Base-by-base conservation (phyloP, 2,888 invertebrate genomes). In the Noctua fimbriata region DNA sequence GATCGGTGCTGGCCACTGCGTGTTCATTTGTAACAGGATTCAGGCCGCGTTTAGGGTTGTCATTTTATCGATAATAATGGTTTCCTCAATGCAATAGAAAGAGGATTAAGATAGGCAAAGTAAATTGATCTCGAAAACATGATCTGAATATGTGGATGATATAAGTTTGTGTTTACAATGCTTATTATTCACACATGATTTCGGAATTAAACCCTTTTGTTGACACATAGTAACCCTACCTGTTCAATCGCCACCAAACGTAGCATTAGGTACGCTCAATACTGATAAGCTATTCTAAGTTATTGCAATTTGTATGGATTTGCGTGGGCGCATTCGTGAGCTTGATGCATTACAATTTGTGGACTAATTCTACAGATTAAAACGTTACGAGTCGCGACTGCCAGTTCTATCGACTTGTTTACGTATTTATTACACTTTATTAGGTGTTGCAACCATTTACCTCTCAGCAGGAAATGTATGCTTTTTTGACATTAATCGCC, bases 251-350 rank as follows among this genome's bases (percentile, higher is more conserved):
- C 70, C 55, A 84, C 83, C 81, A 75, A 89, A 85, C 89, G 74
- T 88, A 76, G 79, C 78, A 85, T 89, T 90, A 67, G 16, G n/a
- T n/a, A 89, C 73, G 75, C 58, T 85, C 76, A 69, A 82, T 87
- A 88, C 89, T 90, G 91, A 89, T 91, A 91, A 86, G 87, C 86
- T 84, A 89, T 89, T 87, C 87, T 91, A 90, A 93, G 90, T 92
- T 92, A 93, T 92, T 91, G 92, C 91, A 89, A 91, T 92, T 91
- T 90, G 88, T 89, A 80, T 84, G 80, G 79, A 86, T 82, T 78
- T 86, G 91, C 92, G 93, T 93, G 91, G 93, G 92, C 82, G 91
- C 88, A 83, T 89, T 90, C 86, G 89, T 90, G 89, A 90, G 92
- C 89, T 91, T 90, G 91, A 90, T 89, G 87, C 89, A 92, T 91